These are phyloP conservation scores for Parotia lawesii DNA, from an alignment of 2,113 vertebrate genomes.

Conservation along the genomic window DNA sequence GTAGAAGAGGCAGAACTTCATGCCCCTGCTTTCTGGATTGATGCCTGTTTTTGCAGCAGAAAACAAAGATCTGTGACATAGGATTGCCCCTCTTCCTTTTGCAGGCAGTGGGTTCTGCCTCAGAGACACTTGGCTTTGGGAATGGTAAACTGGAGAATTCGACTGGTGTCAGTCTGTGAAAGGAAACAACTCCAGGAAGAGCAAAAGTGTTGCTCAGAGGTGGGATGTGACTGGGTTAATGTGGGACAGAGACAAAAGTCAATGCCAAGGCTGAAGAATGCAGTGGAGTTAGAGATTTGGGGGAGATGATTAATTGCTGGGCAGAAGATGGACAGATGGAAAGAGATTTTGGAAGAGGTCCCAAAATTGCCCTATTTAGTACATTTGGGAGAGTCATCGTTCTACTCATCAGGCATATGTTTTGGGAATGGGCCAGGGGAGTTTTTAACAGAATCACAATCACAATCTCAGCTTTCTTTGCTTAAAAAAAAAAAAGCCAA, in stretches of 20 bases:
- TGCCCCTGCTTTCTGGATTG: not conserved
- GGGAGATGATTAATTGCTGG: not conserved
- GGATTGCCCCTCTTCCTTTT: not conserved
- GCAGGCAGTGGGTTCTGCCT: not conserved
- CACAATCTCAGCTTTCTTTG: not conserved
- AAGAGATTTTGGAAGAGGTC: slow-evolving; percentile 36
- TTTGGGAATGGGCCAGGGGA: slow-evolving; percentile 11
- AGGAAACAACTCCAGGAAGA: not conserved
- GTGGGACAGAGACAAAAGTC: not conserved
- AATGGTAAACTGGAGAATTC: not conserved
- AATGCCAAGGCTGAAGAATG: not conserved
- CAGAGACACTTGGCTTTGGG: not conserved
- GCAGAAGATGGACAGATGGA: slow-evolving; percentile 46
- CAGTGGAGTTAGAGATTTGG: not conserved
- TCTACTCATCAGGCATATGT: not conserved
- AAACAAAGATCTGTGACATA: not conserved
- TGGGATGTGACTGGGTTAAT: not conserved
- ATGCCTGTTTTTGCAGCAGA: not conserved
- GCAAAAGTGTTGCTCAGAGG: not conserved
- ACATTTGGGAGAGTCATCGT: slow-evolving; percentile 11
- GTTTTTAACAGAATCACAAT: slow-evolving; percentile 25
- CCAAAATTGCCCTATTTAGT: slow-evolving; percentile 34
- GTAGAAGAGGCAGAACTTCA: not conserved
- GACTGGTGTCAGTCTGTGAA: not conserved
- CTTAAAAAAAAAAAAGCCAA: not conserved